phyloP scores from a whole-genome alignment of 1,140 invertebrate genomes.

The Polypedilum pembai region DNA sequence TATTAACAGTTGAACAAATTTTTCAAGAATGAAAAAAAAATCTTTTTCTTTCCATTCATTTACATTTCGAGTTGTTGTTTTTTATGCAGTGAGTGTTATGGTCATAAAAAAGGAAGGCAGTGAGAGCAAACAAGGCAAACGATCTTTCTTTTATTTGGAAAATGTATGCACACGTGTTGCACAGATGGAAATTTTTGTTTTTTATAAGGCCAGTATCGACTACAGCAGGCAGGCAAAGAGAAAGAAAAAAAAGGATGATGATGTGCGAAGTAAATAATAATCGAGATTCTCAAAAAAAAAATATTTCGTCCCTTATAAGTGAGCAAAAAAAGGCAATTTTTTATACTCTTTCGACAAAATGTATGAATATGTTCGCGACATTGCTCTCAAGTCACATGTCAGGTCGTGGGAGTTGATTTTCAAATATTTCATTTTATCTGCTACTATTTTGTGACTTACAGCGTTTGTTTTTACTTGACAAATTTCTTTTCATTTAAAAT shows the following conservation, averaged over 20 bases:
- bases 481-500: neutral
- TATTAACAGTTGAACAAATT: too few species aligned
- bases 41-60: too few species aligned
- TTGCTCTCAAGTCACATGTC: neutral
- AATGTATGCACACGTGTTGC: constrained; percentile 25
- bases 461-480: neutral
- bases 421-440: neutral
- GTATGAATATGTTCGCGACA: neutral
- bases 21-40: too few species aligned
- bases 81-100: neutral
- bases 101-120: constrained; percentile 15
- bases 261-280: neutral
- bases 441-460: too few species aligned
- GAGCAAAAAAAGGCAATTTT: neutral
- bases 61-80: too few species aligned
- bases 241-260: neutral
- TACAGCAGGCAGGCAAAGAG: neutral
- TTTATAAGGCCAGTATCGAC: neutral
- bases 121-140: neutral
- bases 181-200: constrained; percentile 23
- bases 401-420: constrained; percentile 9
- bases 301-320: too few species aligned
- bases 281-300: too few species aligned
- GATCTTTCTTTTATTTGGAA: neutral
- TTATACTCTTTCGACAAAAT: neutral